Conservation (phyloP, 2,888 invertebrate species). For the Sesia bembeciformis region DNA sequence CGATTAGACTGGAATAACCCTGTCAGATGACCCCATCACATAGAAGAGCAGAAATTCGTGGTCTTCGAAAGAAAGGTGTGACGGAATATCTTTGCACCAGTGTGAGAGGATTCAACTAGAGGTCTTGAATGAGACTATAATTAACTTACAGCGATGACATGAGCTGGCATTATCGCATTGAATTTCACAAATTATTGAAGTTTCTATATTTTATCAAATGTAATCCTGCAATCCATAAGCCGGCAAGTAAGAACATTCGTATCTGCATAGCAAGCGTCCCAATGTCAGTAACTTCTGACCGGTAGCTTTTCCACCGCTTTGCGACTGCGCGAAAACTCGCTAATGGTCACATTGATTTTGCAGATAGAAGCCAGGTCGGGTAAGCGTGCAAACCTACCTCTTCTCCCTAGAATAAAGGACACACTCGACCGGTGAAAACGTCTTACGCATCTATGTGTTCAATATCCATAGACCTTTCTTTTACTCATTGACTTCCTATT, state of each 20-base stretch:
- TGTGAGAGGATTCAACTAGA: too few species aligned
- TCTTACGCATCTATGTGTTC: slow-evolving; percentile 16
- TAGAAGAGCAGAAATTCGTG: too few species aligned
- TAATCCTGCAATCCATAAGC: background rate
- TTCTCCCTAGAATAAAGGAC: slow-evolving; percentile 27
- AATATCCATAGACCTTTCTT: slow-evolving; percentile 24
- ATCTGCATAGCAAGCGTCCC: slow-evolving; percentile 9
- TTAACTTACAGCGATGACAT: too few species aligned
- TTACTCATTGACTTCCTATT: background rate
- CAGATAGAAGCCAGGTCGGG: slow-evolving; percentile 72
- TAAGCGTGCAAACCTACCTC: slow-evolving; percentile 57
- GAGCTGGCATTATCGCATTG: too few species aligned
- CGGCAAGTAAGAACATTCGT: background rate
- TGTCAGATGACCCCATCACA: too few species aligned
- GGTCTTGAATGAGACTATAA: too few species aligned
- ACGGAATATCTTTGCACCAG: too few species aligned
- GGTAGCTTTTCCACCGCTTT: slow-evolving; percentile 52
- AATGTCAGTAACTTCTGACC: slow-evolving; percentile 32
- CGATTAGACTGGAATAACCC: too few species aligned
- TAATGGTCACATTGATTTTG: slow-evolving; percentile 74
- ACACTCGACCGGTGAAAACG: slow-evolving; percentile 11
- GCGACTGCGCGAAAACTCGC: slow-evolving; percentile 74
- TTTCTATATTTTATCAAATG: background rate
- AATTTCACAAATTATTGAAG: background rate
- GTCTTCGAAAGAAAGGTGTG: too few species aligned